Conservation (phyloP, 2,888 invertebrate species). For the Hypena proboscidalis region DNA sequence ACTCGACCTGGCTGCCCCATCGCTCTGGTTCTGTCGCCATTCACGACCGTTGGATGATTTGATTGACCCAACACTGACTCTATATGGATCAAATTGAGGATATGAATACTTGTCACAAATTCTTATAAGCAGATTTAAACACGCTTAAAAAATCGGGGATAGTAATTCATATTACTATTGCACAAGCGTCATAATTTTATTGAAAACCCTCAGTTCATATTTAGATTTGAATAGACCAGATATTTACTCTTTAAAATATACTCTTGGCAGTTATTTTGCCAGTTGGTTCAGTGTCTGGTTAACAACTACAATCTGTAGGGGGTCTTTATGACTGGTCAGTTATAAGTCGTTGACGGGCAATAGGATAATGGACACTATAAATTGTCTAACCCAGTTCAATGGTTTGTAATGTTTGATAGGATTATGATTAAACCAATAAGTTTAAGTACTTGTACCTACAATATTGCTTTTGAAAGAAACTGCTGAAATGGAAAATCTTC, state of each 20-base stretch:
- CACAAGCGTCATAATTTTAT: no score
- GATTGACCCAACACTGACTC: conserved; percentile 40
- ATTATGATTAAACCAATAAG: conserved; percentile 4
- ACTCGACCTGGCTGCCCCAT: conserved; percentile 91
- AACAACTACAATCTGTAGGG: conserved; percentile 7
- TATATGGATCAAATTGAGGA: conserved; percentile 55
- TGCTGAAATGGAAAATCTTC: no score
- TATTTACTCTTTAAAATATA: no score
- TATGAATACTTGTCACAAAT: conserved; percentile 46
- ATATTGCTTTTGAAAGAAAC: no score
- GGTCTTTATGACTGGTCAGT: conserved; percentile 1
- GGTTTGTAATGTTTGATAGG: conserved; percentile 8
- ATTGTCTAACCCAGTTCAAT: conserved; percentile 14
- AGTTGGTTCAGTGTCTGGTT: neutral
- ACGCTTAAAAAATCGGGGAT: no score
- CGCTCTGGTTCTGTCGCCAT: conserved; percentile 82
- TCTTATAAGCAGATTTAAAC: conserved; percentile 14
- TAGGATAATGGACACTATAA: conserved; percentile 35
- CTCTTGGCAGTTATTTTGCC: no score
- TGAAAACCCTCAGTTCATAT: no score
- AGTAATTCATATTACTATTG: neutral
- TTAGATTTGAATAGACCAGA: no score
- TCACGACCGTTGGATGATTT: conserved; percentile 45
- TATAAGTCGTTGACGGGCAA: conserved; percentile 20
- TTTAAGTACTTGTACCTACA: no score